These are phyloP conservation scores for Crotalus tigris DNA, from an alignment of 2,113 vertebrate species.

Conservation along the genomic window DNA sequence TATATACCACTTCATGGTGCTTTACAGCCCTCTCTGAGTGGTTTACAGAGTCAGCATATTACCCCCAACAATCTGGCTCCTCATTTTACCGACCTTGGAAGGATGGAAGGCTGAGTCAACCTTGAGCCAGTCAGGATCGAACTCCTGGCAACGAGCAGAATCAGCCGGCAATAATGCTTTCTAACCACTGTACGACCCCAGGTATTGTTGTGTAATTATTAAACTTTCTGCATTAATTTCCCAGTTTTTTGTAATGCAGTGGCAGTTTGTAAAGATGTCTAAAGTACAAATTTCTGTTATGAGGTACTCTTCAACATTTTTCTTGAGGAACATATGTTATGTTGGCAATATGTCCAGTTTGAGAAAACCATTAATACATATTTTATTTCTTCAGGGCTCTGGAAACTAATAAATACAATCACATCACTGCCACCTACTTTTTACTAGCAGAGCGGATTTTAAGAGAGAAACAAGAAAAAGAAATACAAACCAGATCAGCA, in stretches of 20 bases:
- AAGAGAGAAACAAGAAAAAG: slow-evolving; percentile 95
- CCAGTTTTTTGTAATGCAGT: slow-evolving; percentile 27
- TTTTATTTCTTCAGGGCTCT: slow-evolving; percentile 77
- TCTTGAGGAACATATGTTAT: background rate
- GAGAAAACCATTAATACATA: slow-evolving; percentile 5
- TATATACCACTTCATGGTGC: background rate
- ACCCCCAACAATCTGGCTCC: background rate
- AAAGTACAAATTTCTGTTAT: slow-evolving; percentile 3
- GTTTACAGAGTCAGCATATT: background rate
- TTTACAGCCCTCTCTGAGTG: background rate
- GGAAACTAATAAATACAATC: slow-evolving; percentile 98
- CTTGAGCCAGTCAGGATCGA: background rate
- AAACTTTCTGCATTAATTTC: slow-evolving; percentile 15
- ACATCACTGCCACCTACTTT: slow-evolving; percentile 98
- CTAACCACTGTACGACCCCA: background rate
- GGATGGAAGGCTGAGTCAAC: background rate
- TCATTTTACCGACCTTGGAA: background rate
- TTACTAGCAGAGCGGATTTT: slow-evolving; percentile 93
- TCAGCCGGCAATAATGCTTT: background rate
- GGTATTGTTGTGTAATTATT: background rate
- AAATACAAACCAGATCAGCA: slow-evolving; percentile 89
- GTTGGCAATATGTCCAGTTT: background rate
- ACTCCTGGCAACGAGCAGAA: background rate
- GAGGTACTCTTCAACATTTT: background rate
- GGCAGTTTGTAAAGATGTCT: background rate